Base-by-base conservation (phyloP, 1,140 invertebrate genomes). In the Colletes latitarsis region DNA sequence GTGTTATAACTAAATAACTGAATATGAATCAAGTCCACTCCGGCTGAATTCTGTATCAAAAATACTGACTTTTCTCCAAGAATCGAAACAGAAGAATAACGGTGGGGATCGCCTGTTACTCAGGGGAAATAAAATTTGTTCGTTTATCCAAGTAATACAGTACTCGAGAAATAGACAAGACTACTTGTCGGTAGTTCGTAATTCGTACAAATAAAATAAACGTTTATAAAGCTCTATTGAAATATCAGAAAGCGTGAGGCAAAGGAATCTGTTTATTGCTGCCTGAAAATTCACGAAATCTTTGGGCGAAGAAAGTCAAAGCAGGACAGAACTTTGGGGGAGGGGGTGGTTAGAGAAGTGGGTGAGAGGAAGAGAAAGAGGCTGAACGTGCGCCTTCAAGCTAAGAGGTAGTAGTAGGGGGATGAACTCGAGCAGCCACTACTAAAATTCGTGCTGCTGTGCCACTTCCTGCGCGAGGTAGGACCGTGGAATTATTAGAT, bases 401-500 rank as follows among this genome's bases (percentile, higher is more conserved):
- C 17, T 14, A n/a, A 53, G 75, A 67, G 55, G 15, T 6, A 46
- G 76, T 21, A 21, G 12, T 41, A 53, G 71, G 55, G 68, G 57
- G 46, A 77, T 78, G 69, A 83, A 76, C 75, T 72, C 75, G 60
- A 79, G 71, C 78, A 86, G 58, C 77, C 55, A 81, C 79, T 72
- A 82, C 86, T 88, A 87, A 87, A 88, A 87, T 87, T 70, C 84
- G 76, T 79, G 80, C 73, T 73, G 79, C 60, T 87, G 83, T 82
- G 86, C 81, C 83, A 88, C 87, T 88, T 88, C 83, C 86, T 85
- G 87, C 77, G 77, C 76, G 86, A 85, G 85, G 82, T 84, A 81
- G 80, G 82, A 58, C 75, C 88, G 72, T 83, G 88, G 89, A 92
- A 92, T 92, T 92, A 92, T 92, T 91, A 91, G 91, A 92, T 90